These are phyloP conservation scores for Halcyon malimbica DNA, from an alignment of 2,113 vertebrate genomes.

Conservation along the genomic window DNA sequence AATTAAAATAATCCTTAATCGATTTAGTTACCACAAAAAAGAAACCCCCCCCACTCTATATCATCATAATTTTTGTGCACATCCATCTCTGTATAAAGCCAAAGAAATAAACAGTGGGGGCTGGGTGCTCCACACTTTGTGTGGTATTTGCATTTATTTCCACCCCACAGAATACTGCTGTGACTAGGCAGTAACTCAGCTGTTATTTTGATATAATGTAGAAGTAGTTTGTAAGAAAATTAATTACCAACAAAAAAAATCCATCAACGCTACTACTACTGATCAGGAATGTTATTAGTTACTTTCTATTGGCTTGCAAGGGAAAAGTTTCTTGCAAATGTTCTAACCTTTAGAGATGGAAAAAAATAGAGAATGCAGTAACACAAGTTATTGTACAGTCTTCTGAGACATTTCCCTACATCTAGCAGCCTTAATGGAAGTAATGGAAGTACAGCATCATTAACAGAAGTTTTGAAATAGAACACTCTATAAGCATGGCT, in stretches of 20 bases:
- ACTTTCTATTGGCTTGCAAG: background rate
- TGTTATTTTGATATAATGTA: background rate
- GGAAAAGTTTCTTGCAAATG: background rate
- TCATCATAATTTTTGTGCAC: background rate
- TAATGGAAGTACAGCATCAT: background rate
- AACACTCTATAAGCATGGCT: background rate
- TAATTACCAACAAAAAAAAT: background rate
- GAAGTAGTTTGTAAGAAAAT: background rate
- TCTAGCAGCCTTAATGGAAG: background rate
- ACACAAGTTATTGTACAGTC: background rate
- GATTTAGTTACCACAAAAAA: background rate
- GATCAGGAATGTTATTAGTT: background rate
- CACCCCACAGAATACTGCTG: background rate
- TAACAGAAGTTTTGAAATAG: background rate
- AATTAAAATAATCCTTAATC: background rate
- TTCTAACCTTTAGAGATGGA: background rate
- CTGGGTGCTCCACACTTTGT: background rate
- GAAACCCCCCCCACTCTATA: background rate
- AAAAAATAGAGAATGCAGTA: background rate
- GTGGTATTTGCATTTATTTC: background rate
- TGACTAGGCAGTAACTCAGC: background rate
- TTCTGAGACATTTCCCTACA: background rate
- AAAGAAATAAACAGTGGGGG: background rate
- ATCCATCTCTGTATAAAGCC: background rate
- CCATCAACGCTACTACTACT: rapidly evolving